phyloP scores from a whole-genome alignment of 2,113 vertebrate genomes.

The Spea multiplicata region DNA sequence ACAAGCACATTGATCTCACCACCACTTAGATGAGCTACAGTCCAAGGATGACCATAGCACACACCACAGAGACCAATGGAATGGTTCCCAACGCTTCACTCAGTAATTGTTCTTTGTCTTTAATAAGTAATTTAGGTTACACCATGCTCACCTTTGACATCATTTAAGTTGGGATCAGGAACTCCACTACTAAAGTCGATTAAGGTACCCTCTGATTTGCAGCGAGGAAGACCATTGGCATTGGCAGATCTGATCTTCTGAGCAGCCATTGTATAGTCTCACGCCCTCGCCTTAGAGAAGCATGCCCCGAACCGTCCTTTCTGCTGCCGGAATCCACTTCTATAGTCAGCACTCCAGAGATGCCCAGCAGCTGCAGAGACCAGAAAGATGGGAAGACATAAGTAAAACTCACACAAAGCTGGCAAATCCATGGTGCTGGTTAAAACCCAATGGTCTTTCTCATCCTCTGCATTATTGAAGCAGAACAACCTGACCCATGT shows the following conservation, averaged over 20 bases:
- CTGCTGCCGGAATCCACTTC: not conserved
- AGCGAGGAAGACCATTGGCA: conserved; percentile 79
- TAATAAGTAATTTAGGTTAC: not conserved
- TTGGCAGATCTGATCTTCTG: conserved; percentile 87
- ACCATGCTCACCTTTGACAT: conserved; percentile 81
- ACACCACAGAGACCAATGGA: too few relatives aligned
- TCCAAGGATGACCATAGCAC: too few relatives aligned
- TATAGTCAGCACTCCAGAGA: not conserved
- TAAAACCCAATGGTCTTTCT: too few relatives aligned
- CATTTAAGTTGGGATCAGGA: conserved; percentile 74
- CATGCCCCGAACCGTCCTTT: not conserved
- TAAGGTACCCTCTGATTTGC: conserved; percentile 89
- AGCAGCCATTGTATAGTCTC: conserved; percentile 76
- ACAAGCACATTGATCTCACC: not conserved
- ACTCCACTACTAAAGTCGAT: conserved; percentile 83
- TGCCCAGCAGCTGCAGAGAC: conserved; percentile 16
- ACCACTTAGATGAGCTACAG: too few relatives aligned
- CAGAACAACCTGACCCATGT: too few relatives aligned
- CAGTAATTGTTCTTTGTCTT: too few relatives aligned
- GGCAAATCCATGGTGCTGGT: too few relatives aligned
- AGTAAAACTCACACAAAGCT: not conserved
- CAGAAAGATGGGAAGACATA: not conserved
- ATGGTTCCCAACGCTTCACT: too few relatives aligned
- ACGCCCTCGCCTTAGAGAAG: not conserved
- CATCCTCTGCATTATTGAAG: too few relatives aligned